phyloP scores from a whole-genome alignment of 2,888 invertebrate genomes.

The Serrognathus titanus region DNA sequence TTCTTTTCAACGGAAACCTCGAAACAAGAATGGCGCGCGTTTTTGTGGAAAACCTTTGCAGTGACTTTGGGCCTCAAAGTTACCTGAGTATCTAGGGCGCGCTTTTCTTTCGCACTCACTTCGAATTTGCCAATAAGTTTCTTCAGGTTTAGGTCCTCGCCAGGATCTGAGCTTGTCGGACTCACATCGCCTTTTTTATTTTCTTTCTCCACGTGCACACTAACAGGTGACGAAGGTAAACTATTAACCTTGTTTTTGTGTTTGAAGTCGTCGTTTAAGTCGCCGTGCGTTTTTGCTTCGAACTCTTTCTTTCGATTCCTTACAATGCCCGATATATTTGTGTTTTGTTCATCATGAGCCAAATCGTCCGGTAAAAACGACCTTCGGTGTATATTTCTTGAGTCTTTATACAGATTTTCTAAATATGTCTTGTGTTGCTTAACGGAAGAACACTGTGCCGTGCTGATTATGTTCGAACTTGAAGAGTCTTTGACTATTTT shows the following conservation, averaged over 20 bases:
- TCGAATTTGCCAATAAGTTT: constrained; percentile 76
- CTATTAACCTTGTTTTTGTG: constrained; percentile 50
- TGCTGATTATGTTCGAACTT: constrained; percentile 48
- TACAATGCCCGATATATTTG: constrained; percentile 64
- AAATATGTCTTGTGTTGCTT: constrained; percentile 54
- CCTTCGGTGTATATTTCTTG: constrained; percentile 32
- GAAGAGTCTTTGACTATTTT: constrained; percentile 41
- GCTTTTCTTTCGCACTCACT: constrained; percentile 5
- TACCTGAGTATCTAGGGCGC: constrained; percentile 31
- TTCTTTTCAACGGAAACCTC: constrained; percentile 40
- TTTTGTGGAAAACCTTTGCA: constrained; percentile 22
- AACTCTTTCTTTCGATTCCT: constrained; percentile 84
- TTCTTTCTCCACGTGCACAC: constrained; percentile 41
- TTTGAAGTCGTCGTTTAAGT: constrained; percentile 23
- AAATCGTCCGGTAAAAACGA: constrained; percentile 41
- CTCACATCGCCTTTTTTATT: constrained; percentile 23
- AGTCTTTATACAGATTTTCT: constrained; percentile 49
- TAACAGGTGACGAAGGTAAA: constrained; percentile 63
- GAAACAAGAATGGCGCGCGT: constrained; percentile 41
- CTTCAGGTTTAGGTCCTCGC: constrained; percentile 68
- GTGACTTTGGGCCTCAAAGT: constrained; percentile 27
- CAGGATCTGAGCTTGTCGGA: constrained; percentile 32
- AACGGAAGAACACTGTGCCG: constrained; percentile 53
- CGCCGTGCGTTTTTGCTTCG: constrained; percentile 66
- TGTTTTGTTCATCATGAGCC: constrained; percentile 39